Evolutionary conservation across 1,140 invertebrate genomes (phyloP), one percentile per base, ranked within the genome.

Genomic region (Zaprionus ornatus): DNA sequence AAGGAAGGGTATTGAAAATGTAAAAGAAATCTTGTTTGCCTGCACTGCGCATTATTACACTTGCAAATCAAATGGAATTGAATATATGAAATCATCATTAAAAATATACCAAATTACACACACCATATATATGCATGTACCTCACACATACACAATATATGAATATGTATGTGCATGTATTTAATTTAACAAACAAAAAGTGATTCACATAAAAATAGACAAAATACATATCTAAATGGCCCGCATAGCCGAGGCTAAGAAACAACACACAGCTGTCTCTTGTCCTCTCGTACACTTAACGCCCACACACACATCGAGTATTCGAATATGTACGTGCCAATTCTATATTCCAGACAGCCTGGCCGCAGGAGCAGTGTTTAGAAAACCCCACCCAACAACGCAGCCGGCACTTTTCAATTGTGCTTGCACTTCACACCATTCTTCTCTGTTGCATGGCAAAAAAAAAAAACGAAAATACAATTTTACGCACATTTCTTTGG

Each of bases 151-250:
- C 61, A 56, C 27, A 9, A 63, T 65, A 32, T 37, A 40, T 29
- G 19, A 15, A 23, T 54, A 54, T 61, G 63, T 62, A 37, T 40
- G 32, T 17, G 27, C 27, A 29, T 48, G 80, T 87, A 80, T 77
- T 88, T 74, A 81, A 90, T 71, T 88, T 90, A 84, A 84, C 85
- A 90, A 88, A 90, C 77, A 84, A 88, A 70, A 88, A 77, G 52
- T 90, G 84, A 88, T 79, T 90, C 85, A 88, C 74, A 90, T 73
- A 84, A 90, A 88, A 88, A 88, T 88, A 88, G 84, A 74, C 71
- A 74, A 68, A 71, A 76, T 74, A 77, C 54, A 67, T 67, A 69
- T 81, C 42, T 57, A 75, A 82, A 68, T 64, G 50, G 71, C 42
- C 59, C 37, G 62, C 6, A 65, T 66, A 59, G 67, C 50, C 54